A percentile compares a stretch with the other conserved stretches of the same genome.
Conservation (phyloP, 1,140 invertebrate genomes). For the Drosophila sp. region DNA sequence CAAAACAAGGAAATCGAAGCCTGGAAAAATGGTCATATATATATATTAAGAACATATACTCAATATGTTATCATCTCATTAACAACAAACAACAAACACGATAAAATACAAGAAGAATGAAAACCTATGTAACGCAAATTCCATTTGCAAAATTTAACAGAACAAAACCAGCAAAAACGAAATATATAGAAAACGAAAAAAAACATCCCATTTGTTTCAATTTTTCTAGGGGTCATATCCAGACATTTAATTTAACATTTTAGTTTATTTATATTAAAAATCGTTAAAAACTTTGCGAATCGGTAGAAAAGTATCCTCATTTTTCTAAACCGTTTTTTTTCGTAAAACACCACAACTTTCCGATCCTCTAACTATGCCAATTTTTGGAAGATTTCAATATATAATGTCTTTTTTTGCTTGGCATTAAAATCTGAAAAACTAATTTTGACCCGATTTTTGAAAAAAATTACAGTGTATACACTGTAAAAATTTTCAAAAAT, state of each 20-base stretch:
- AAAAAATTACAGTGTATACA: too few species aligned
- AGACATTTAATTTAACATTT: neutral
- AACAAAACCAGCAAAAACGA: slow-evolving; percentile 28
- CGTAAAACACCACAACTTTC: too few species aligned
- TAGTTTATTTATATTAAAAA: too few species aligned
- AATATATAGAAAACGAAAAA: slow-evolving; percentile 63
- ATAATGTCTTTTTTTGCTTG: too few species aligned
- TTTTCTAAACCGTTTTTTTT: too few species aligned
- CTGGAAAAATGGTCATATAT: slow-evolving; percentile 53
- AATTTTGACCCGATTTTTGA: too few species aligned
- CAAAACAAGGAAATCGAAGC: slow-evolving; percentile 41
- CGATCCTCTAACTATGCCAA: too few species aligned
- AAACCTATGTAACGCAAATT: slow-evolving; percentile 65
- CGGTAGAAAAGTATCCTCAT: too few species aligned
- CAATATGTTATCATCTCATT: slow-evolving; percentile 63
- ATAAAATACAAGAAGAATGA: slow-evolving; percentile 26
- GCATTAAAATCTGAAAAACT: too few species aligned
- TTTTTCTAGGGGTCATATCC: neutral
- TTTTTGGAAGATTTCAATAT: too few species aligned
- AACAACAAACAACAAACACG: slow-evolving; percentile 11
- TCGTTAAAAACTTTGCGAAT: too few species aligned
- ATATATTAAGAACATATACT: slow-evolving; percentile 53
- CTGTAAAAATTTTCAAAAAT: too few species aligned
- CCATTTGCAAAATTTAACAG: slow-evolving; percentile 49
- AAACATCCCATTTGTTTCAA: neutral